Conservation (phyloP, 2,888 invertebrate genomes). For the Xestia rhomboidea region DNA sequence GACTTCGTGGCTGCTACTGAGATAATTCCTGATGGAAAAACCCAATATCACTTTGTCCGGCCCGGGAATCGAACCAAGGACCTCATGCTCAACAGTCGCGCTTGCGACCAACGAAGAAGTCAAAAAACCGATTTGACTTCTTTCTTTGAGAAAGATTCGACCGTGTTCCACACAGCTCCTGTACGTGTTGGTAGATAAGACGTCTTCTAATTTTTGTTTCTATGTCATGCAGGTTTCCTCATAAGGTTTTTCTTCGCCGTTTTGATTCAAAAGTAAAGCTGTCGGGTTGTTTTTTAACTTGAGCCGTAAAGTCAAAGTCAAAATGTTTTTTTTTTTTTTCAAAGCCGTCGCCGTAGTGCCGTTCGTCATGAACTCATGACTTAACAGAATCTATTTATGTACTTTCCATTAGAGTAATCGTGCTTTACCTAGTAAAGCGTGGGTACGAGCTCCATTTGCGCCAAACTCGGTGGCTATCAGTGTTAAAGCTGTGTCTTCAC, state of each 20-base stretch:
- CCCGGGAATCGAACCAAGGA: not conserved
- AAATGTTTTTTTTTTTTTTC: too few species aligned
- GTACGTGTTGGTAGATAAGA: not conserved
- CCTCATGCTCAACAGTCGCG: not conserved
- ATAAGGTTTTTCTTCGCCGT: not conserved
- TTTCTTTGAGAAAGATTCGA: too few species aligned
- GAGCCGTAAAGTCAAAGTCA: too few species aligned
- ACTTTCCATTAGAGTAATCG: slow-evolving; percentile 14
- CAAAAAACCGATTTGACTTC: too few species aligned
- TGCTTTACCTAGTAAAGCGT: slow-evolving; percentile 47
- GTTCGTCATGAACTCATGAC: not conserved
- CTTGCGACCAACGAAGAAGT: not conserved
- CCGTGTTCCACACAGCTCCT: not conserved
- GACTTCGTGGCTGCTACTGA: not conserved
- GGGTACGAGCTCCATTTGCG: slow-evolving; percentile 45
- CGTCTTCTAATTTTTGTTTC: not conserved
- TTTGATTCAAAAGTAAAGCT: not conserved
- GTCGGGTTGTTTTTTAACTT: too few species aligned
- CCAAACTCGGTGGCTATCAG: slow-evolving; percentile 29
- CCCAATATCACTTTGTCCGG: not conserved
- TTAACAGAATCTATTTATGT: slow-evolving; percentile 9
- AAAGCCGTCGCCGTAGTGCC: too few species aligned
- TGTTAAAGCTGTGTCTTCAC: slow-evolving; percentile 30
- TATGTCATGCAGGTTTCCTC: not conserved
- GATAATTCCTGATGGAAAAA: not conserved